A percentile compares a stretch with the other conserved stretches of the same genome.
Evolutionary conservation across 2,113 vertebrate species (phyloP).

Genomic region (Meleagris gallopavo): DNA sequence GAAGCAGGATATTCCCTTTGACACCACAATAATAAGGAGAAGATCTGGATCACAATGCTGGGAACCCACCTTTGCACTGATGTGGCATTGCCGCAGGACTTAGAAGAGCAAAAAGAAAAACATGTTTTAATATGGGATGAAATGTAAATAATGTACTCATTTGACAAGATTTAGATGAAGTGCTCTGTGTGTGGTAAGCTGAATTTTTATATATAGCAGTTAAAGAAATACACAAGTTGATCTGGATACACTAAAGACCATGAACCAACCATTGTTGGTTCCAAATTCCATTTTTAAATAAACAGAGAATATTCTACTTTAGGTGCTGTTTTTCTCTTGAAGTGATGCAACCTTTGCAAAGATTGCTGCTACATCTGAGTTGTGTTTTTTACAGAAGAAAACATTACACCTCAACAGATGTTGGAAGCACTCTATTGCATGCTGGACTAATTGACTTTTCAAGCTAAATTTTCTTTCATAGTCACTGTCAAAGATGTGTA

Average conservation of each 20-base stretch:
- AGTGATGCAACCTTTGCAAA: not conserved
- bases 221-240: constrained; percentile 37
- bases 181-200: constrained; percentile 66
- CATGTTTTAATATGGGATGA: constrained; percentile 17
- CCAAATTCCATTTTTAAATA: constrained; percentile 53
- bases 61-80: not conserved
- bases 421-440: not conserved
- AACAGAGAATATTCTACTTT: not conserved
- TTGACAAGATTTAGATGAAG: constrained; percentile 49
- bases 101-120: not conserved
- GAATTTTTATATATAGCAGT: constrained; percentile 47
- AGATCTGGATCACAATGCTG: not conserved
- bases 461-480: not conserved
- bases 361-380: not conserved
- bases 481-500: not conserved
- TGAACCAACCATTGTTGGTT: constrained; percentile 17
- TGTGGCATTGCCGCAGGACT: not conserved
- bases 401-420: not conserved
- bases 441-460: not conserved
- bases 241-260: constrained; percentile 15
- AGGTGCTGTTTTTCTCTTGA: not conserved
- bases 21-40: not conserved
- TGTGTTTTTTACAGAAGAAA: constrained; percentile 10
- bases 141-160: constrained; percentile 50
- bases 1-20: not conserved